Evolutionary conservation across 2,797 vertebrate genomes (phyloP), one percentile per base, ranked within the genome.

Genomic region (Spizella passerina): DNA sequence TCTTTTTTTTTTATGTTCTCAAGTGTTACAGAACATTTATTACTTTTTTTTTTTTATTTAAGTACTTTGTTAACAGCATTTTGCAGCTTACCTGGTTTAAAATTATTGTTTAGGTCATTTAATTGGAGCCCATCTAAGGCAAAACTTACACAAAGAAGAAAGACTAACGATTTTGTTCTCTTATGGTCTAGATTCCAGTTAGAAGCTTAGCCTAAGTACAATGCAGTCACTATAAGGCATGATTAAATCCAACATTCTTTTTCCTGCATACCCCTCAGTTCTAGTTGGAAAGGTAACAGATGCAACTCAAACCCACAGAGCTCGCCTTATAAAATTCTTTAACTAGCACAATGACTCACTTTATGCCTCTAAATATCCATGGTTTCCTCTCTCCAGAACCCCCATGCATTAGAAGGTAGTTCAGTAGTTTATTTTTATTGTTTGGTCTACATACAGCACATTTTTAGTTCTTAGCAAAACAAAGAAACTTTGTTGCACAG

Each of bases 351-450:
- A 97, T 97, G 98, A 98, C 94, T 97, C 96, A 98, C 96, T 98
- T 98, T 97, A 98, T 98, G 95, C 94, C 96, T 98, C 96, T 98
- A 97, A 97, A 98, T 98, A 97, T 97, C 98, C 97, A 97, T 94
- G 95, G 97, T 97, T 98, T 98, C 97, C 97, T 98, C 96, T 97
- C 95, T 97, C 77, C 96, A 97, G 96, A 97, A 97, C 96, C 95
- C 96, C 96, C 93, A 94, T 97, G 96, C 96, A 97, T 98, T 97
- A 98, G 96, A 97, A 97, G 96, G 97, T 97, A 97, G 97, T 96
- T 97, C 96, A 90, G 96, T 96, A 97, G 97, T 98, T 98, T 98
- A 98, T 98, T 98, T 98, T 98, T 98, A 98, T 98, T 98, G 97
- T 98, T 98, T 98, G 96, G 95, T 97, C 97, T 98, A 98, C 97